Conservation (phyloP, 2,113 vertebrate genomes). For the Myocastor coypus region DNA sequence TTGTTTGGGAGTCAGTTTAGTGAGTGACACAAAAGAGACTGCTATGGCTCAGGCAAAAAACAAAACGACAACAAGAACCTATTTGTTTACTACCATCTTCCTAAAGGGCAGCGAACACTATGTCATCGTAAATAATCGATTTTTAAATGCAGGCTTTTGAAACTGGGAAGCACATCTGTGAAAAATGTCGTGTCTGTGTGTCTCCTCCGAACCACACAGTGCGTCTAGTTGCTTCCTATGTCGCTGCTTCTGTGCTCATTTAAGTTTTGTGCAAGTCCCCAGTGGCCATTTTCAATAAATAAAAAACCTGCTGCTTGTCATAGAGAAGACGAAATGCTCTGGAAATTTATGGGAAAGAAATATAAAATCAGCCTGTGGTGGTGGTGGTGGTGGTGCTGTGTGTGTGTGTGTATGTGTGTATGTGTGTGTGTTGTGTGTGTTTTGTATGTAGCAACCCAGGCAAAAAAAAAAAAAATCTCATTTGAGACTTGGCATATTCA, state of each 20-base stretch:
- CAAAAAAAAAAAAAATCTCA: not conserved
- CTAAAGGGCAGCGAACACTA: conserved; percentile 74
- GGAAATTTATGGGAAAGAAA: not conserved
- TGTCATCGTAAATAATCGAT: conserved; percentile 83
- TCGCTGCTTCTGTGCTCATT: conserved; percentile 11
- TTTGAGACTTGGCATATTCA: not conserved
- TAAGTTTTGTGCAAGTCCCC: conserved; percentile 20
- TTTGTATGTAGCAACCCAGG: not conserved
- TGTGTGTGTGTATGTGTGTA: not conserved
- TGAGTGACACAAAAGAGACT: conserved; percentile 85
- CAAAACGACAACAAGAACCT: conserved; percentile 86
- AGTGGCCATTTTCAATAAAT: conserved; percentile 30
- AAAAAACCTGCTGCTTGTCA: not conserved
- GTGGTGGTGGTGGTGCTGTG: not conserved
- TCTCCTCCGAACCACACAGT: conserved; percentile 60
- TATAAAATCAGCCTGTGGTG: not conserved
- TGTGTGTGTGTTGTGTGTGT: not conserved
- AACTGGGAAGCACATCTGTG: conserved; percentile 72
- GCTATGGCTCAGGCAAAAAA: conserved; percentile 81
- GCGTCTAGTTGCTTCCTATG: not conserved
- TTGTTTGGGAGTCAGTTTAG: conserved; percentile 87
- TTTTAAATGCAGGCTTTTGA: conserved; percentile 77
- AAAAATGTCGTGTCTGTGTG: conserved; percentile 61
- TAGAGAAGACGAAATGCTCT: not conserved
- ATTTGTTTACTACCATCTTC: conserved; percentile 85